Evolutionary conservation across 1,140 invertebrate species (phyloP).

Genomic region (Hylaeus anthracinus): DNA sequence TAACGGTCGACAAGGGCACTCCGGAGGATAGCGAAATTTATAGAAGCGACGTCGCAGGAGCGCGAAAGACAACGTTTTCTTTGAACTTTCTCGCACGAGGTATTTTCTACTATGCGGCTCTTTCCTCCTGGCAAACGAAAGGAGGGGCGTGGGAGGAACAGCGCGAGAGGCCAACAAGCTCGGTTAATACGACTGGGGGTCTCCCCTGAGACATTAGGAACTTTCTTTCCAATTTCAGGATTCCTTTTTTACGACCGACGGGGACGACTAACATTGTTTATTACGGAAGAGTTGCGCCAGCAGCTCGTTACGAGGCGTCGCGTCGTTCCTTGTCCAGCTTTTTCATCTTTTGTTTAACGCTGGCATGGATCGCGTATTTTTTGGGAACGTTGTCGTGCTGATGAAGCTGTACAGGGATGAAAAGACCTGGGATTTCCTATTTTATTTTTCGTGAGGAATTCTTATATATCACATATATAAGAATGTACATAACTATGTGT

Average conservation of each 20-base stretch:
- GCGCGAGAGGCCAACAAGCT: slow-evolving; percentile 30
- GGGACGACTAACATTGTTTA: slow-evolving; percentile 21
- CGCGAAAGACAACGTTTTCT: slow-evolving; percentile 35
- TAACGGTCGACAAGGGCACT: slow-evolving; percentile 14
- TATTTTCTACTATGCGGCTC: slow-evolving; percentile 36
- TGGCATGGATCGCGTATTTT: neutral
- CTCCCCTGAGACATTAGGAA: slow-evolving; percentile 38
- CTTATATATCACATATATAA: no score
- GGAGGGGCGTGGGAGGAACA: neutral
- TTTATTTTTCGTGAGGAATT: no score
- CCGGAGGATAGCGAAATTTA: slow-evolving; percentile 30
- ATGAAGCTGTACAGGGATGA: no score
- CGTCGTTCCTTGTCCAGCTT: no score
- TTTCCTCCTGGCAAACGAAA: neutral
- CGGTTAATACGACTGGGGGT: slow-evolving; percentile 24
- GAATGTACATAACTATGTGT: no score
- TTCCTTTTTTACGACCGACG: slow-evolving; percentile 29
- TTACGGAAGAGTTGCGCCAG: neutral
- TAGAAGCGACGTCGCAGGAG: slow-evolving; percentile 27
- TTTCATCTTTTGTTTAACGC: neutral
- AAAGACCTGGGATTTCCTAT: no score
- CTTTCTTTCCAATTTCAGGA: slow-evolving; percentile 49
- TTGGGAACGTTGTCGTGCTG: neutral
- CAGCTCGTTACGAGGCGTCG: neutral
- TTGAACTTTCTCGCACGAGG: slow-evolving; percentile 35